Percentiles rank a stretch among this genome's conserved stretches.
These are phyloP conservation scores for Eristalis tenax DNA, from an alignment of 2,888 invertebrate species.

Conservation along the genomic window DNA sequence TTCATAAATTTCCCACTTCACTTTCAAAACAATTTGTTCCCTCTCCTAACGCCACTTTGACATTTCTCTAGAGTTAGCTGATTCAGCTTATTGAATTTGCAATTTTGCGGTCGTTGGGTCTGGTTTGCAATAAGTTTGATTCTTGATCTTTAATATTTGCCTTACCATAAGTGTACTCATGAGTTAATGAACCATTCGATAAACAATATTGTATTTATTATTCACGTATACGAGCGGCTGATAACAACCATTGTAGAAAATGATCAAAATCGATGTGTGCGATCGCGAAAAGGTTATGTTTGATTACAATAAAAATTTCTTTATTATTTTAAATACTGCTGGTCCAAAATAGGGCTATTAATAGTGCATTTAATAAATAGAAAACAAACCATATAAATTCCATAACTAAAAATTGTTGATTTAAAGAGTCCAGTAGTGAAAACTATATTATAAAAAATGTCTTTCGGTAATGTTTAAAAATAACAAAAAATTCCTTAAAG, in stretches of 20 bases:
- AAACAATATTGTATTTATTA: background rate
- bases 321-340: slow-evolving; percentile 10
- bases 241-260: slow-evolving; percentile 45
- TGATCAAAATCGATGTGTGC: slow-evolving; percentile 66
- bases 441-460: background rate
- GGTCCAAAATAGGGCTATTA: slow-evolving; percentile 4
- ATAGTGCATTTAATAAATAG: background rate
- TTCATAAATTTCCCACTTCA: background rate
- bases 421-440: background rate
- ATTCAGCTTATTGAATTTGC: slow-evolving; percentile 49
- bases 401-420: background rate
- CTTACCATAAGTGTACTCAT: background rate
- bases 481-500: background rate
- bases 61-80: slow-evolving; percentile 37
- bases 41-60: slow-evolving; percentile 39
- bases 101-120: slow-evolving; percentile 49
- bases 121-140: slow-evolving; percentile 42
- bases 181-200: background rate
- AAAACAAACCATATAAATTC: background rate
- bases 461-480: background rate
- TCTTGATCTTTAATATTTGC: slow-evolving; percentile 19
- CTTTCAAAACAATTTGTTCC: background rate
- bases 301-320: slow-evolving; percentile 59
- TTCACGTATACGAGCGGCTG: slow-evolving; percentile 27
- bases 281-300: slow-evolving; percentile 64